A percentile compares a stretch with the other conserved stretches of the same genome.
phyloP scores from a whole-genome alignment of 2,797 vertebrate species.

The Odontamblyopus lacepedii region DNA sequence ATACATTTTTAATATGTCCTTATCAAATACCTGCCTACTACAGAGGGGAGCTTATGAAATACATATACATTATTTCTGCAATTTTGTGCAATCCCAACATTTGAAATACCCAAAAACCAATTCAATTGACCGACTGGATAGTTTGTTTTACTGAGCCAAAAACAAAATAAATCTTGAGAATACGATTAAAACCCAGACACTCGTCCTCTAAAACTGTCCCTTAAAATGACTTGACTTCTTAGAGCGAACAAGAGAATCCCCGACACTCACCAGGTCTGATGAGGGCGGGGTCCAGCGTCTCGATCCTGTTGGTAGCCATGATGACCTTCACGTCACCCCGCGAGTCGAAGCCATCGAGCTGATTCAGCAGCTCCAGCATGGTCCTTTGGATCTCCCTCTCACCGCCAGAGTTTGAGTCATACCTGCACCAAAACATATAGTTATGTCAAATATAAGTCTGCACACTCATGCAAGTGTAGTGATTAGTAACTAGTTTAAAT shows the following conservation, averaged over 20 bases:
- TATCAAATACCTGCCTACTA: too few relatives aligned
- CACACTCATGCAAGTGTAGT: too few relatives aligned
- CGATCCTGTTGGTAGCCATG: conserved; percentile 98
- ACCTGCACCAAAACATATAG: conserved; percentile 70
- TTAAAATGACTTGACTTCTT: not conserved
- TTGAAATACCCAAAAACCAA: too few relatives aligned
- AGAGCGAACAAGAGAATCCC: too few relatives aligned
- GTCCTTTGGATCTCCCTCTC: conserved; percentile 97
- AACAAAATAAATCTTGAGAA: too few relatives aligned
- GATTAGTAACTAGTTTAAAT: not conserved
- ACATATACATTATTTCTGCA: too few relatives aligned
- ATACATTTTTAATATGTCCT: too few relatives aligned
- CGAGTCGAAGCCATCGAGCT: conserved; percentile 95
- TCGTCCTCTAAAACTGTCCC: not conserved
- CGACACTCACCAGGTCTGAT: conserved; percentile 89
- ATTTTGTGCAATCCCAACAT: too few relatives aligned
- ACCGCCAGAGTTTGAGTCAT: conserved; percentile 95
- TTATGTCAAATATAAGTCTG: not conserved
- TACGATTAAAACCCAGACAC: not conserved
- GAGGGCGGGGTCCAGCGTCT: conserved; percentile 95
- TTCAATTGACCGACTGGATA: too few relatives aligned
- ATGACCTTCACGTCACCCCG: conserved; percentile 97
- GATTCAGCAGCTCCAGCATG: conserved; percentile 96
- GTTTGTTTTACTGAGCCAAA: too few relatives aligned
- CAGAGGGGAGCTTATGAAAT: too few relatives aligned